phyloP scores from a whole-genome alignment of 1,140 invertebrate genomes.

The Drosophila gunungcola region DNA sequence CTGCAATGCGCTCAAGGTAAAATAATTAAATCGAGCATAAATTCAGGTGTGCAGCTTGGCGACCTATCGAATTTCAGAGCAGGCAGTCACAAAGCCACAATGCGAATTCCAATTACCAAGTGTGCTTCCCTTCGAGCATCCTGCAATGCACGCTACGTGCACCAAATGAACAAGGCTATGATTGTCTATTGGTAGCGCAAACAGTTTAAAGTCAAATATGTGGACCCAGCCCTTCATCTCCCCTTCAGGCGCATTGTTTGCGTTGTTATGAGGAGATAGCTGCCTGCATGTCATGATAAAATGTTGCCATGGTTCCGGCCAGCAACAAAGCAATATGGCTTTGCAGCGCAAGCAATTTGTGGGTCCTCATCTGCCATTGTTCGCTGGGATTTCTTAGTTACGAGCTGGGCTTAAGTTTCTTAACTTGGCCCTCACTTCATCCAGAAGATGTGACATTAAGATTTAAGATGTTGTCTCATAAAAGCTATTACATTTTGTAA shows the following conservation, averaged over 20 bases:
- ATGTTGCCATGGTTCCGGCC: constrained; percentile 26
- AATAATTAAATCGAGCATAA: constrained; percentile 32
- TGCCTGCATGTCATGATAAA: constrained; percentile 32
- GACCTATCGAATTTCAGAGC: constrained; percentile 28
- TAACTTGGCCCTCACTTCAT: background rate
- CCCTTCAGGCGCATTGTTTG: constrained; percentile 6
- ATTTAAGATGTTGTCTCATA: background rate
- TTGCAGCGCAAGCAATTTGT: constrained; percentile 35
- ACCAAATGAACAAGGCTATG: constrained; percentile 10
- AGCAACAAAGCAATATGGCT: constrained; percentile 31
- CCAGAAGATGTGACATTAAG: background rate
- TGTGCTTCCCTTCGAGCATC: constrained; percentile 6
- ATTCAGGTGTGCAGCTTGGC: background rate
- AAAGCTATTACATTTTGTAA: background rate
- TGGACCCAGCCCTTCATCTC: background rate
- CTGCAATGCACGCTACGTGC: background rate
- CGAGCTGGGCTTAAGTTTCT: background rate
- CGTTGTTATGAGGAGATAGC: constrained; percentile 3
- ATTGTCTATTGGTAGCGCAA: constrained; percentile 4
- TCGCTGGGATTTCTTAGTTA: constrained; percentile 11
- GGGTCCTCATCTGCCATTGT: constrained; percentile 35
- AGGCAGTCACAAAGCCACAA: constrained; percentile 8
- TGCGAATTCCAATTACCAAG: constrained; percentile 14
- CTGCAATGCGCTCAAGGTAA: constrained; percentile 30
- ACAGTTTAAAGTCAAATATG: constrained; percentile 12